A percentile compares a stretch with the other conserved stretches of the same genome.
phyloP scores from a whole-genome alignment of 2,797 vertebrate genomes.

The Hemibagrus guttatus region DNA sequence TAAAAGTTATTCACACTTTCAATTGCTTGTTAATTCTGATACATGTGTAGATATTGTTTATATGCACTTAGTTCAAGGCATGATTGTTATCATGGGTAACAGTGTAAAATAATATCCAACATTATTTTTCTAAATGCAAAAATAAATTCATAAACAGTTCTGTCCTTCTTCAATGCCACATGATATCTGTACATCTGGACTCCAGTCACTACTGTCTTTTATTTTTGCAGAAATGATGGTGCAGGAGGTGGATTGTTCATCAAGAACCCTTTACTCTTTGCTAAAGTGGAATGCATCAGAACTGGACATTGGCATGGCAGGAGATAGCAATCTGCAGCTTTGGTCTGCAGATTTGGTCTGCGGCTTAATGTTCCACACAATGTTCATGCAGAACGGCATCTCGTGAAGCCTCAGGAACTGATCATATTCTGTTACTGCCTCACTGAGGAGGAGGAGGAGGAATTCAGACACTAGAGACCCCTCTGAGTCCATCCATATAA shows the following conservation, averaged over 20 bases:
- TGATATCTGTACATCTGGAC: neutral
- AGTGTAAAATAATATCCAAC: neutral
- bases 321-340: conserved; percentile 47
- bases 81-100: neutral
- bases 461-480: neutral
- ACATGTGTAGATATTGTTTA: neutral
- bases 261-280: conserved; percentile 19
- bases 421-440: conserved; percentile 33
- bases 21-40: too few relatives aligned
- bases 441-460: conserved; percentile 21
- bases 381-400: conserved; percentile 40
- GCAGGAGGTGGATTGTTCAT: conserved; percentile 24
- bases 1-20: neutral
- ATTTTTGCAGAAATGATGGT: conserved; percentile 37
- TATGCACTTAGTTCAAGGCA: neutral
- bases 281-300: conserved; percentile 10
- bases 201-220: neutral
- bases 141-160: neutral
- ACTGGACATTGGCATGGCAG: conserved; percentile 46
- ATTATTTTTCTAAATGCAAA: neutral
- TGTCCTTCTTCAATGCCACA: neutral
- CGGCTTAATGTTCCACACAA: conserved; percentile 43
- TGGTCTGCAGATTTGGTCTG: conserved; percentile 40
- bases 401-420: conserved; percentile 42
- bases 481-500: neutral